These are phyloP conservation scores for Suncus etruscus DNA, from an alignment of 2,113 vertebrate genomes.

Conservation along the genomic window DNA sequence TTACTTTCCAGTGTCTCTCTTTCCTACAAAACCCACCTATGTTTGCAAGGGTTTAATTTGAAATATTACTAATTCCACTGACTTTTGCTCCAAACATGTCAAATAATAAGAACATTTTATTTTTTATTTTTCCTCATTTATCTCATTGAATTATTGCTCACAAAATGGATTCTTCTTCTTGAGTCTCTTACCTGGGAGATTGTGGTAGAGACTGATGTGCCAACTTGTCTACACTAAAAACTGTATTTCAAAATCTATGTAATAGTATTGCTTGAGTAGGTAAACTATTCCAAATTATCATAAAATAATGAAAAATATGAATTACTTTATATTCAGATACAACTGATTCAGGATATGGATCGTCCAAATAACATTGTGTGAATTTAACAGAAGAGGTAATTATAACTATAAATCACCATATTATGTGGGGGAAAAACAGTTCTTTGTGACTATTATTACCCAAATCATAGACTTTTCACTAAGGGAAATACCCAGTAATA, in stretches of 20 bases:
- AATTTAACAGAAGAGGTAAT: not conserved
- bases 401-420: not conserved
- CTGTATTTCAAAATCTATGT: not conserved
- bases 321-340: not conserved
- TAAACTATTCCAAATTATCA: not conserved
- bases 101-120: not conserved
- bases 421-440: not conserved
- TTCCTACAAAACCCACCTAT: not conserved
- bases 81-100: not conserved
- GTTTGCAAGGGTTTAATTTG: not conserved
- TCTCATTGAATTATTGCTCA: not conserved
- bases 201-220: not conserved
- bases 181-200: not conserved
- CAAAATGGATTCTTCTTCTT: not conserved
- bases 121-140: not conserved
- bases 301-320: slow-evolving; percentile 27
- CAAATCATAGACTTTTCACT: not conserved
- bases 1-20: not conserved
- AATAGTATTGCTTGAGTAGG: not conserved
- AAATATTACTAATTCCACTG: not conserved
- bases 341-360: not conserved
- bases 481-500: not conserved
- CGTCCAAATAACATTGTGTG: not conserved
- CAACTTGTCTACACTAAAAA: not conserved
- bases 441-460: not conserved